phyloP scores from a whole-genome alignment of 2,888 invertebrate species.

The Epistrophe grossulariae region DNA sequence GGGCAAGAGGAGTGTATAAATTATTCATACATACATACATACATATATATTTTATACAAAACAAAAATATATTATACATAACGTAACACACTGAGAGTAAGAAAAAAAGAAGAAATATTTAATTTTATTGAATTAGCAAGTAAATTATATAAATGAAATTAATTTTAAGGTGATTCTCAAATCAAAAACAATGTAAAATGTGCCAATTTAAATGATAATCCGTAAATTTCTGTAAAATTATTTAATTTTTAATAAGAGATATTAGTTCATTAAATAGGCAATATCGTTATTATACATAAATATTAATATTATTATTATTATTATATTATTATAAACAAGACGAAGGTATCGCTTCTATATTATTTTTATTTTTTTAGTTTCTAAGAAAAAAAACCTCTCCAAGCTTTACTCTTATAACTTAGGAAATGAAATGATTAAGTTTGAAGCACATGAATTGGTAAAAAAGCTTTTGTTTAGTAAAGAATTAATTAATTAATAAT shows the following conservation, averaged over 20 bases:
- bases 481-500: constrained; percentile 14
- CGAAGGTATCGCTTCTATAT: constrained; percentile 44
- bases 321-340: constrained; percentile 22
- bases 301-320: constrained; percentile 10
- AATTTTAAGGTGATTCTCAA: constrained; percentile 61
- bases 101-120: constrained; percentile 38
- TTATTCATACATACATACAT: constrained; percentile 45
- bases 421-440: constrained; percentile 59
- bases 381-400: constrained; percentile 58
- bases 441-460: constrained; percentile 63
- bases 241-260: constrained; percentile 51
- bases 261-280: constrained; percentile 61
- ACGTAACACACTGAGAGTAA: constrained; percentile 19
- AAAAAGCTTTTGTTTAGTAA: constrained; percentile 59
- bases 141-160: constrained; percentile 31
- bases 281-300: constrained; percentile 46
- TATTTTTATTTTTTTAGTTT: constrained; percentile 25
- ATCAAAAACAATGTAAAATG: constrained; percentile 76
- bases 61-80: constrained; percentile 41
- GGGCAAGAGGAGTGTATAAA: constrained; percentile 65
- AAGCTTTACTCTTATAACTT: constrained; percentile 73
- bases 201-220: constrained; percentile 75
- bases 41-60: constrained; percentile 67
- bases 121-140: constrained; percentile 58
- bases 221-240: constrained; percentile 58